Base-by-base conservation (phyloP, 2,888 invertebrate genomes). In the Cremastobaeus sp. region DNA sequence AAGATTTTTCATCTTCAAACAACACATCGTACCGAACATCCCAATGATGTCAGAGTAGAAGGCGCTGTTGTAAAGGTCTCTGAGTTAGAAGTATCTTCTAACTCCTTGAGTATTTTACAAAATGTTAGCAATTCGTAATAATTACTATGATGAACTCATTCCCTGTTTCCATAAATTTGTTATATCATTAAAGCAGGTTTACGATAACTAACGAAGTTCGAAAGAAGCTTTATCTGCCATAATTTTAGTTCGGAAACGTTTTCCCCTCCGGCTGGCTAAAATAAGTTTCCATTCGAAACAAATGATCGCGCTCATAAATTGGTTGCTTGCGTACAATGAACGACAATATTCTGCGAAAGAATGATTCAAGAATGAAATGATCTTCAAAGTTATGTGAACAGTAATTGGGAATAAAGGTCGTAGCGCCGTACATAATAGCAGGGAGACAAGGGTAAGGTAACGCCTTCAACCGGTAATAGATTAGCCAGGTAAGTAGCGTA, bases 391-490 rank as follows among this genome's bases (percentile, higher is more conserved):
- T 76, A 60, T 64, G 66, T 28, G 73, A 74, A 64, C 66, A 32
- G 37, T 64, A 70, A 78, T 75, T 65, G 68, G 69, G 70, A 74
- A 76, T 71, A 76, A 77, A 77, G 73, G 77, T 72, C 57, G 66
- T 74, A 28, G 75, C 73, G 74, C 74, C 76, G 73, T 68, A 55
- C 69, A 68, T 73, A 78, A 78, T 74, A 64, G 71, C 72, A 57
- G 59, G 57, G 69, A 66, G 37, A 72, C 73, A 77, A 77, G 76
- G 76, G 77, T 77, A 77, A 78, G 76, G 78, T 75, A 77, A 78
- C 77, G 78, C 77, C 79, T 79, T 77, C 76, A 66, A 79, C 77
- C 74, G 78, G 77, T 76, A 80, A 80, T 79, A 77, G 79, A 79
- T 80, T 80, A 78, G 60, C 68, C 45, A 32, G 76, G 72, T 77